phyloP scores from a whole-genome alignment of 2,797 vertebrate species.

The Melanotaenia nigrans region DNA sequence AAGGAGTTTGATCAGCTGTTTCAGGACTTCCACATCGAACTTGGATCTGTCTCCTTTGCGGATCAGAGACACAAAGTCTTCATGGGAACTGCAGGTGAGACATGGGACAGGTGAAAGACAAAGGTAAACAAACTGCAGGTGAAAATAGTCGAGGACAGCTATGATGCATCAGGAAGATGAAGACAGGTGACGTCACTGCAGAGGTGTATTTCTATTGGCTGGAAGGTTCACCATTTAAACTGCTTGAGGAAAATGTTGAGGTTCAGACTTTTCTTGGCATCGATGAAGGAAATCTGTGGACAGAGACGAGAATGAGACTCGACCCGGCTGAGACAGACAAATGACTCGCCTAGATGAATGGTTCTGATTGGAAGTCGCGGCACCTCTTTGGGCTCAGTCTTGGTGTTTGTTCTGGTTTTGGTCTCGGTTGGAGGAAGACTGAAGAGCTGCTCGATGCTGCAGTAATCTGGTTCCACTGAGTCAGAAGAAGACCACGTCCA shows the following conservation, averaged over 20 bases:
- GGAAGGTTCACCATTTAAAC: conserved; percentile 85
- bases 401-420: conserved; percentile 74
- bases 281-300: conserved; percentile 90
- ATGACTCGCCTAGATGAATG: not conserved
- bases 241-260: conserved; percentile 95
- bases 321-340: not conserved
- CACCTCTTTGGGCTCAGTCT: conserved; percentile 86
- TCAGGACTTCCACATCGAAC: conserved; percentile 89
- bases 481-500: conserved; percentile 78
- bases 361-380: no score
- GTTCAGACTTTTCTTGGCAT: conserved; percentile 90
- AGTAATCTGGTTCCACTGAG: conserved; percentile 85
- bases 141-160: not conserved
- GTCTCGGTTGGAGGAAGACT: conserved; percentile 83
- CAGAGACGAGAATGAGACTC: not conserved
- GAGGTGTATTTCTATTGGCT: conserved; percentile 12
- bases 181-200: conserved; percentile 2
- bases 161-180: not conserved
- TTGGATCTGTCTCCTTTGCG: conserved; percentile 83
- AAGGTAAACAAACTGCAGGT: no score
- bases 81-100: conserved; percentile 81
- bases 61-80: conserved; percentile 86
- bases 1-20: conserved; percentile 89
- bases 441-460: conserved; percentile 89
- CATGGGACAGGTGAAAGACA: not conserved